phyloP scores from a whole-genome alignment of 2,113 vertebrate genomes.

The Cygnus atratus region DNA sequence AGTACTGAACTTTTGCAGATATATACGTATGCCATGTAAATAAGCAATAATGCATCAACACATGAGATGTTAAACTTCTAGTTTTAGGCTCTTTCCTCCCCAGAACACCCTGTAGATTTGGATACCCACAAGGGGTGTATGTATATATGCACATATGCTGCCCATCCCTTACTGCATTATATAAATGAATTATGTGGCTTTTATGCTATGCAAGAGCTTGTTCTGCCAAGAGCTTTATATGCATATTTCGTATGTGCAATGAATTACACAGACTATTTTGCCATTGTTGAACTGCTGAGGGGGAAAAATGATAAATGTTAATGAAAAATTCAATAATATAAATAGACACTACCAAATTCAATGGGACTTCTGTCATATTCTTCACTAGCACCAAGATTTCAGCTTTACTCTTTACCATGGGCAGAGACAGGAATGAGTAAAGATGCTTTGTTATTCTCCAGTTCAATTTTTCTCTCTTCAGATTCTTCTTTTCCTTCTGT shows the following conservation, averaged over 20 bases:
- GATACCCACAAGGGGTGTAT: neutral
- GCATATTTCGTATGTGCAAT: constrained; percentile 30
- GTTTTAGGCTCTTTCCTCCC: neutral
- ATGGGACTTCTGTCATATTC: neutral
- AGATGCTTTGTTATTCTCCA: neutral
- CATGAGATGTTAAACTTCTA: neutral
- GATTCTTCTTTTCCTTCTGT: neutral
- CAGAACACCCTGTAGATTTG: neutral
- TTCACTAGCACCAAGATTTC: neutral
- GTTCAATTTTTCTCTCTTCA: neutral
- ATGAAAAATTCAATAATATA: constrained; percentile 39
- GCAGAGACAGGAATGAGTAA: neutral
- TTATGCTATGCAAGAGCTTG: constrained; percentile 36
- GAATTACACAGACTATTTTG: constrained; percentile 23
- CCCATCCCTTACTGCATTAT: neutral
- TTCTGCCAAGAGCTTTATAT: constrained; percentile 11
- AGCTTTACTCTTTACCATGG: neutral
- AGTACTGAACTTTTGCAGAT: neutral
- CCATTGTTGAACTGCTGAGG: constrained; percentile 12
- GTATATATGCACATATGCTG: constrained; percentile 11
- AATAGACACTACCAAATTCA: neutral
- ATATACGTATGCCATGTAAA: neutral
- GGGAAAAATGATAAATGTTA: constrained; percentile 28
- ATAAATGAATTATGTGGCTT: constrained; percentile 33
- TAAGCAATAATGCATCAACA: neutral